Evolutionary conservation across 2,888 invertebrate species (phyloP), one percentile per base, ranked within the genome.

Genomic region (Phortica magna): DNA sequence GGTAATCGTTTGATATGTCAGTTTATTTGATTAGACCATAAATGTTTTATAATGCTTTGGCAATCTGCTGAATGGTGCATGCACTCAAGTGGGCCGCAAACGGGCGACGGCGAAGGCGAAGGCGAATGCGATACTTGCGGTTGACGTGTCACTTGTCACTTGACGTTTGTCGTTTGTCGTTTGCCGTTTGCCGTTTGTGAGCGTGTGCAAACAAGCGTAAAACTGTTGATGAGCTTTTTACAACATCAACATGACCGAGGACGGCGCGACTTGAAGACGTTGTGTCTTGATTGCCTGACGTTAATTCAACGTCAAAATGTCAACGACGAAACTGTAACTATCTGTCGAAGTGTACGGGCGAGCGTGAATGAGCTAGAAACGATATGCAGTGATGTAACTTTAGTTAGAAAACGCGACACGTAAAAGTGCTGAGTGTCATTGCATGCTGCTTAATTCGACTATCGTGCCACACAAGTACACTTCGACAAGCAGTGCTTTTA

Each of bases 171-270:
- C n/a, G n/a, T n/a, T n/a, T n/a, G n/a, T n/a, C n/a, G n/a, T n/a
- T n/a, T n/a, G n/a, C n/a, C n/a, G n/a, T n/a, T n/a, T n/a, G n/a
- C n/a, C n/a, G n/a, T n/a, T 17, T 42, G 9, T 9, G 17, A 39
- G 57, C 31, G 57, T 43, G 43, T 43, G 65, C 65, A n/a, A 70
- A 71, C 43, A 53, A 77, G 76, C 76, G 77, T 48, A 73, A 79
- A 85, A 79, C 84, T 78, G 87, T 79, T 85, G 85, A 88, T 82
- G 88, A 81, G 83, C 83, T 76, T 83, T 88, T 88, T 88, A 85
- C 83, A 68, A 68, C 68, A 48, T 43, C 68, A 39, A 12, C 68
- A 48, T 43, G 48, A 39, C 7, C 68, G 17, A 48, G 12, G 68
- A 48, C 9, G 22, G 22, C 42, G 67, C 43, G 48, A 68, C 42